Percentiles rank a stretch among this genome's conserved stretches.
phyloP scores from a whole-genome alignment of 2,797 vertebrate genomes.

The Cossypha niveicapilla region DNA sequence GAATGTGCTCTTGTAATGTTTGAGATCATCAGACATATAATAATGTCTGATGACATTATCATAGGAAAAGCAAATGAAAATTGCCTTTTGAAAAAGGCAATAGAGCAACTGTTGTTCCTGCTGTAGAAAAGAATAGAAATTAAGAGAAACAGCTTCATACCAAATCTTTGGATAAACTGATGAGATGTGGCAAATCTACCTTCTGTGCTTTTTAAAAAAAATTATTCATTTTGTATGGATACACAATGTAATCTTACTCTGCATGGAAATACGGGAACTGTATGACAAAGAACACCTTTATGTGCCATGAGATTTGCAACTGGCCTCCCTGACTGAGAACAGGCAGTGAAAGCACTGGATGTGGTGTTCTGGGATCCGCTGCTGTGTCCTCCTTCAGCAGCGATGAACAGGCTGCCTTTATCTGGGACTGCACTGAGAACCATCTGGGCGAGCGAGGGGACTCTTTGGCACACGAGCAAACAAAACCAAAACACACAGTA shows the following conservation, averaged over 20 bases:
- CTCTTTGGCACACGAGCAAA: not conserved
- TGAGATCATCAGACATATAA: not conserved
- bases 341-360: not conserved
- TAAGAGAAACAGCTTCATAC: not conserved
- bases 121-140: not conserved
- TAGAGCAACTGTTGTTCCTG: not conserved
- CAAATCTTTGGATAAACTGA: not conserved
- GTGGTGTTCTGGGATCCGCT: not conserved
- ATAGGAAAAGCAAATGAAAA: not conserved
- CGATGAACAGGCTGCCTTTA: not conserved
- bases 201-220: not conserved
- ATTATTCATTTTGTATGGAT: not conserved
- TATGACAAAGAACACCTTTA: not conserved
- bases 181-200: not conserved
- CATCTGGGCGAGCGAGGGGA: not conserved
- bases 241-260: not conserved
- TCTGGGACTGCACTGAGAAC: not conserved
- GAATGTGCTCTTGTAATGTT: not conserved
- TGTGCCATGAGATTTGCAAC: not conserved
- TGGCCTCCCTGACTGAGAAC: not conserved
- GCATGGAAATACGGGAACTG: not conserved
- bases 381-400: not conserved
- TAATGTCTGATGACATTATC: not conserved
- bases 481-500: not conserved
- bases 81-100: not conserved